Evolutionary conservation across 1,140 invertebrate species (phyloP).

Genomic region (Fopius arisanus): DNA sequence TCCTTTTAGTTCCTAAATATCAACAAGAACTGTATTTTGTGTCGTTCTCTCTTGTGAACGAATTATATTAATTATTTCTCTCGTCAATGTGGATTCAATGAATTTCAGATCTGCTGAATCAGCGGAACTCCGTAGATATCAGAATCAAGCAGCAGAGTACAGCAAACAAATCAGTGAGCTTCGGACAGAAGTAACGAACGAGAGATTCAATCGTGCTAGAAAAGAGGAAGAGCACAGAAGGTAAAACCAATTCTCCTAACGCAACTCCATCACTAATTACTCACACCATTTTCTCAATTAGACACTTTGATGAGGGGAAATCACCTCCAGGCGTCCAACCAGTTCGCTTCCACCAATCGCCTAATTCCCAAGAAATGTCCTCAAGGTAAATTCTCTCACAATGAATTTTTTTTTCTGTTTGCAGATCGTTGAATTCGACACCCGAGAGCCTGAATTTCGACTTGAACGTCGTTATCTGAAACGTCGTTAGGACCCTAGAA

Average conservation of each 20-base stretch:
- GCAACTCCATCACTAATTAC: no score
- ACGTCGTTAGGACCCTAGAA: no score
- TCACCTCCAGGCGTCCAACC: neutral
- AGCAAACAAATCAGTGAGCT: constrained; percentile 66
- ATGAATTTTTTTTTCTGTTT: constrained; percentile 41
- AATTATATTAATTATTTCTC: neutral
- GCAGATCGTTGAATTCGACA: constrained; percentile 59
- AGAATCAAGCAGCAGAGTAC: constrained; percentile 66
- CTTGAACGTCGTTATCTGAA: constrained; percentile 58
- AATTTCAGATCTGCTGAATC: constrained; percentile 57
- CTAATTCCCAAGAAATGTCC: neutral
- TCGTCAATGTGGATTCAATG: neutral
- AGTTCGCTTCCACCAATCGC: neutral
- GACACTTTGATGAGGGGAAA: neutral
- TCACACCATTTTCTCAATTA: neutral
- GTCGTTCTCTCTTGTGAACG: no score
- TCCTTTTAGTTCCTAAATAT: no score
- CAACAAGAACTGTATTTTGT: no score
- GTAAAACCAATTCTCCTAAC: constrained; percentile 36
- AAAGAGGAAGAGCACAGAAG: constrained; percentile 56
- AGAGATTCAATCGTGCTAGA: constrained; percentile 61
- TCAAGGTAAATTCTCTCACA: constrained; percentile 8
- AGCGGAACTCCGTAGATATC: constrained; percentile 65
- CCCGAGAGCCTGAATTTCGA: constrained; percentile 60
- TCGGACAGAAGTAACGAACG: constrained; percentile 66